phyloP scores from a whole-genome alignment of 2,888 invertebrate genomes.

The Sinentomon sp. region DNA sequence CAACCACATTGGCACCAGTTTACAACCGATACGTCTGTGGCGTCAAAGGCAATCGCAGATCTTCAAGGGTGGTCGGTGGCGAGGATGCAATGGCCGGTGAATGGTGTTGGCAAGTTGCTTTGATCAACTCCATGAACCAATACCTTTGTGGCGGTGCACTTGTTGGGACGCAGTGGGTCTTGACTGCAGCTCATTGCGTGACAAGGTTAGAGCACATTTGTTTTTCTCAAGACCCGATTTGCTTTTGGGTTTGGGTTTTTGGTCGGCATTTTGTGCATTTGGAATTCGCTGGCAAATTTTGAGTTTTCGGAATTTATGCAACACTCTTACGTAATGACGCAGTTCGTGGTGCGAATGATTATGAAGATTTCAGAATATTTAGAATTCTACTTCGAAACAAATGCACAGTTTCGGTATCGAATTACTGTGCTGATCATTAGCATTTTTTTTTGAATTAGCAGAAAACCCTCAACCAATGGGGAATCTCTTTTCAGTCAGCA shows the following conservation, averaged over 20 bases:
- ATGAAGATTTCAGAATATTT: too few relatives aligned
- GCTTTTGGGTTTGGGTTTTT: not conserved
- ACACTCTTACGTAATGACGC: too few relatives aligned
- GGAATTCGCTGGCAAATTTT: too few relatives aligned
- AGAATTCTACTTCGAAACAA: too few relatives aligned
- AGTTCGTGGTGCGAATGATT: too few relatives aligned
- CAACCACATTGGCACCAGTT: conserved; percentile 36
- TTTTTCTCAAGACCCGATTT: conserved; percentile 2
- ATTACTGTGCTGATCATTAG: too few relatives aligned
- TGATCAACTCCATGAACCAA: conserved; percentile 76
- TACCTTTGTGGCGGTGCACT: conserved; percentile 78
- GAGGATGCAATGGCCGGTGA: conserved; percentile 71
- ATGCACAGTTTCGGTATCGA: too few relatives aligned
- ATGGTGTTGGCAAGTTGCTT: conserved; percentile 86
- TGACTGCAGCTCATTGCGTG: conserved; percentile 72
- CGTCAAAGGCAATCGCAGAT: conserved; percentile 36
- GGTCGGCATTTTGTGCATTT: too few relatives aligned
- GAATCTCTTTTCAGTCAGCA: too few relatives aligned
- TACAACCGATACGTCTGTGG: conserved; percentile 79
- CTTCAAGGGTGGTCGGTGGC: conserved; percentile 49
- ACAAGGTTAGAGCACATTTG: conserved; percentile 42
- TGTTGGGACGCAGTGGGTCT: conserved; percentile 76
- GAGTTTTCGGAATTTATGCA: too few relatives aligned
- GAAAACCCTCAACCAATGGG: too few relatives aligned
- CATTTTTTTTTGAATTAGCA: too few relatives aligned